Evolutionary conservation across 2,113 vertebrate genomes (phyloP).

Genomic region (Larimichthys polyactis): DNA sequence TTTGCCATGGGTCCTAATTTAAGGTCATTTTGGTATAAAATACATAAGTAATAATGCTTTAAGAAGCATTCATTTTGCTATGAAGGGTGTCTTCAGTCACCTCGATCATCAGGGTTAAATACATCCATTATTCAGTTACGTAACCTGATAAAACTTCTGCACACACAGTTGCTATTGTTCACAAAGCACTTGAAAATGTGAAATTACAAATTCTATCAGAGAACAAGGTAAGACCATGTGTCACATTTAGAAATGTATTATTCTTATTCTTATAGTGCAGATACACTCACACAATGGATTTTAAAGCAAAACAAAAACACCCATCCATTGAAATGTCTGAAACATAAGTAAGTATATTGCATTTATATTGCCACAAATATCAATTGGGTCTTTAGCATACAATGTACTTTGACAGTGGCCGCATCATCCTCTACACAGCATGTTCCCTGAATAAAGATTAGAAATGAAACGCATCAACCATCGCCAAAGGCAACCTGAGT

Average conservation of each 20-base stretch:
- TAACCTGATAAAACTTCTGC: not conserved
- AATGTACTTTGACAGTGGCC: constrained; percentile 11
- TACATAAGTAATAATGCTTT: too few relatives aligned
- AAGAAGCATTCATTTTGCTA: too few relatives aligned
- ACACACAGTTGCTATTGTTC: not conserved
- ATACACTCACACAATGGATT: too few relatives aligned
- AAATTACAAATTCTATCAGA: constrained; percentile 5
- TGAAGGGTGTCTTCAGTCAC: too few relatives aligned
- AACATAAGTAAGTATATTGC: not conserved
- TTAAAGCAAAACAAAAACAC: too few relatives aligned
- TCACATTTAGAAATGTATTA: not conserved
- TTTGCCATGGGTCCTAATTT: too few relatives aligned
- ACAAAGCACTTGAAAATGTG: not conserved
- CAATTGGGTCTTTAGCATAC: not conserved
- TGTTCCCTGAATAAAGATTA: constrained; percentile 21
- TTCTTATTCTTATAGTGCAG: not conserved
- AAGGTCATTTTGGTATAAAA: too few relatives aligned
- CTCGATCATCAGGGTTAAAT: not conserved
- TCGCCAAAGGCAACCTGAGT: constrained; percentile 23
- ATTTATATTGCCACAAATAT: not conserved
- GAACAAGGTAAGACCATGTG: not conserved
- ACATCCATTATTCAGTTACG: not conserved
- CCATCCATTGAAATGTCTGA: not conserved
- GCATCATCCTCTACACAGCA: constrained; percentile 9
- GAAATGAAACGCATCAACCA: constrained; percentile 8